A percentile compares a stretch with the other conserved stretches of the same genome.
Evolutionary conservation across 1,140 invertebrate species (phyloP).

Genomic region (Drosophila kikkawai): DNA sequence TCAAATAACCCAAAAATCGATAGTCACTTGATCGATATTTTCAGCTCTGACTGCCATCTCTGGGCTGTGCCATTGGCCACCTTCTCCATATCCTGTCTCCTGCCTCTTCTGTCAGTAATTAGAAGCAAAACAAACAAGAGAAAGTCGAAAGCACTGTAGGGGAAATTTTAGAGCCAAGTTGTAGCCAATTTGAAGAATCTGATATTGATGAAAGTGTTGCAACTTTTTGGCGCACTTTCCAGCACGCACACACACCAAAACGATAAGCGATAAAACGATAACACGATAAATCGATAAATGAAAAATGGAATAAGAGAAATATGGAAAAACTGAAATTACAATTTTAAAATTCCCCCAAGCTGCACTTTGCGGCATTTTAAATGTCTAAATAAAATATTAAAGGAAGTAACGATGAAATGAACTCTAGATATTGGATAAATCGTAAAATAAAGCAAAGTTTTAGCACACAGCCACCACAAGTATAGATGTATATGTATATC

Average conservation of each 20-base stretch:
- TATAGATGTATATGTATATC: conserved; percentile 39
- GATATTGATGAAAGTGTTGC: conserved; percentile 20
- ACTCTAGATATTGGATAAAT: conserved; percentile 55
- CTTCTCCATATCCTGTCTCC: conserved; percentile 15
- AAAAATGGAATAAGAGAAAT: background rate
- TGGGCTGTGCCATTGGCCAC: background rate
- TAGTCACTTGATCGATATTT: background rate
- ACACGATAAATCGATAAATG: background rate
- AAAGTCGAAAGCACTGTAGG: conserved; percentile 37
- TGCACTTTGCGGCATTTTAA: conserved; percentile 76
- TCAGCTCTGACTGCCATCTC: background rate
- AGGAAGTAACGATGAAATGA: conserved; percentile 38
- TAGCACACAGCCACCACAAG: conserved; percentile 42
- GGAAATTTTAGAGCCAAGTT: conserved; percentile 47
- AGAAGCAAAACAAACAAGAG: conserved; percentile 17
- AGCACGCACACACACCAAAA: conserved; percentile 15
- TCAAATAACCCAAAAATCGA: background rate
- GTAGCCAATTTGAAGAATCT: conserved; percentile 25
- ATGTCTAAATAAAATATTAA: conserved; percentile 76
- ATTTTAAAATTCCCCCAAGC: conserved; percentile 71
- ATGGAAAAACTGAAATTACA: conserved; percentile 38
- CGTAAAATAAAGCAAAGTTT: conserved; percentile 50
- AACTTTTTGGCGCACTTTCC: conserved; percentile 35
- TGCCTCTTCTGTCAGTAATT: conserved; percentile 14
- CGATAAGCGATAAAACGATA: background rate